Conservation (phyloP, 2,113 vertebrate genomes). For the Cheilinus undulatus region DNA sequence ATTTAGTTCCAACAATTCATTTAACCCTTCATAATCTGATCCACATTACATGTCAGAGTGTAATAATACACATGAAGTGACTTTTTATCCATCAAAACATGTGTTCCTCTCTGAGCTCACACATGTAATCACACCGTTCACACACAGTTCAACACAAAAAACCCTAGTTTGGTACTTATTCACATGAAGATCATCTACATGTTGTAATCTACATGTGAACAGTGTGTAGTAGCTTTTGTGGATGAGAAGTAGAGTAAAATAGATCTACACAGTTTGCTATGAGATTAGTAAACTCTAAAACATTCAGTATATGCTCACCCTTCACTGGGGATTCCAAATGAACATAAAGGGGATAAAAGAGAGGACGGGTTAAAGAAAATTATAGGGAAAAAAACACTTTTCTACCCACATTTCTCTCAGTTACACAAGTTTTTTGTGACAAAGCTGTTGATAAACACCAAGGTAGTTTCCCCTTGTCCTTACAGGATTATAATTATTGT, state of each 20-base stretch:
- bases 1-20: neutral
- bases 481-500: neutral
- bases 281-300: conserved; percentile 39
- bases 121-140: conserved; percentile 50
- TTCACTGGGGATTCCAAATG: conserved; percentile 82
- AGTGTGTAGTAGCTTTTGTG: too few species aligned
- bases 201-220: conserved; percentile 50
- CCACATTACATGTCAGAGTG: conserved; percentile 48
- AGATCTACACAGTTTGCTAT: conserved; percentile 38
- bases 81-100: conserved; percentile 23
- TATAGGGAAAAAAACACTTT: conserved; percentile 18
- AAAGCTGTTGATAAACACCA: conserved; percentile 18
- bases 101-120: conserved; percentile 35
- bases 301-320: conserved; percentile 79
- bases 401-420: conserved; percentile 13
- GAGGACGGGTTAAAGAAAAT: conserved; percentile 69
- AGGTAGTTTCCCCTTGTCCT: neutral
- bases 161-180: conserved; percentile 5
- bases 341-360: conserved; percentile 68
- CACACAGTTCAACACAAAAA: conserved; percentile 52
- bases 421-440: neutral
- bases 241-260: too few species aligned
- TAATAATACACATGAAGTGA: conserved; percentile 48
- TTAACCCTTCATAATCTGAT: conserved; percentile 50
- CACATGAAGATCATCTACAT: conserved; percentile 37